Conservation (phyloP, 2,113 vertebrate species). For the Halcyon senegalensis region DNA sequence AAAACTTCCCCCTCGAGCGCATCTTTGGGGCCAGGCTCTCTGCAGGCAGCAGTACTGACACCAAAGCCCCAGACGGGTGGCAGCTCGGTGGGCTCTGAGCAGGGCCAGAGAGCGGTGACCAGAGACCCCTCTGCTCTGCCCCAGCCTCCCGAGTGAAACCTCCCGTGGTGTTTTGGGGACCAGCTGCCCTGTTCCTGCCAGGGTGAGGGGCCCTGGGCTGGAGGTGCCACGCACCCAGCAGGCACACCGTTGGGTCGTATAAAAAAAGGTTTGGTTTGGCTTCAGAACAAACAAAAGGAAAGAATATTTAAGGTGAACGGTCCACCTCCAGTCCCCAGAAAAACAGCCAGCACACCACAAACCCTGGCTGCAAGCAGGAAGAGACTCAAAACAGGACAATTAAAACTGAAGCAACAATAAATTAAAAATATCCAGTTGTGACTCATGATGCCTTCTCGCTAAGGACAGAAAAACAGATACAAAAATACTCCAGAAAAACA, state of each 20-base stretch:
- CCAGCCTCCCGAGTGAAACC: neutral
- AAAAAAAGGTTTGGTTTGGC: neutral
- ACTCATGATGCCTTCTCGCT: neutral
- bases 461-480: neutral
- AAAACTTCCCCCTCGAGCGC: too few species aligned
- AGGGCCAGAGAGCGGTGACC: neutral
- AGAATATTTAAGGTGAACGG: neutral
- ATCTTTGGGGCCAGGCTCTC: neutral
- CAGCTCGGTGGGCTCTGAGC: neutral
- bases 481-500: conserved; percentile 9
- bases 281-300: neutral
- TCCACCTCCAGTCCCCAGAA: neutral
- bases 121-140: neutral
- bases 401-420: neutral
- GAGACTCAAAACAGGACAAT: neutral
- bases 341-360: neutral
- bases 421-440: neutral
- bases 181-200: neutral
- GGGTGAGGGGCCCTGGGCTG: neutral
- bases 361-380: neutral
- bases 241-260: accelerated
- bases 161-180: neutral
- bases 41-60: neutral
- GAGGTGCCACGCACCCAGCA: neutral
- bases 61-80: neutral